These are phyloP conservation scores for Lasioglossum pauxillum DNA, from an alignment of 2,888 invertebrate genomes.

Conservation along the genomic window DNA sequence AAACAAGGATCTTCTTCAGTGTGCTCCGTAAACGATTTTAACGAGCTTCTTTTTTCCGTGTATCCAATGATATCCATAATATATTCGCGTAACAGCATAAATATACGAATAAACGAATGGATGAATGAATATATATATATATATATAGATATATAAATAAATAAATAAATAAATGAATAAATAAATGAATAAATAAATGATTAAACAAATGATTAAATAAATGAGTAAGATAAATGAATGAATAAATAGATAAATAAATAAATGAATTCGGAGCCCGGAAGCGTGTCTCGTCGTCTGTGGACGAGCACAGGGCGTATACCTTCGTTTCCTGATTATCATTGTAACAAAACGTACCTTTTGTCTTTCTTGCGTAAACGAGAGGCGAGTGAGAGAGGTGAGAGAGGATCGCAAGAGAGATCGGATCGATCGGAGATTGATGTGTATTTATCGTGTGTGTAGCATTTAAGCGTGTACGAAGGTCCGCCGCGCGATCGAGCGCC, in stretches of 20 bases:
- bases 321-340: slow-evolving; percentile 52
- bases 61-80: slow-evolving; percentile 49
- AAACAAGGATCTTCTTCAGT: slow-evolving; percentile 52
- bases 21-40: slow-evolving; percentile 50
- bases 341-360: slow-evolving; percentile 63
- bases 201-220: slow-evolving; percentile 36
- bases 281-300: slow-evolving; percentile 54
- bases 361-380: slow-evolving; percentile 56
- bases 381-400: slow-evolving; percentile 8
- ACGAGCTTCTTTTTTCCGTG: slow-evolving; percentile 60
- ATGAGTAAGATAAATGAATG: slow-evolving; percentile 2
- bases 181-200: slow-evolving; percentile 34
- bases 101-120: slow-evolving; percentile 27
- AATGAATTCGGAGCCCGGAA: slow-evolving; percentile 41
- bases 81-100: slow-evolving; percentile 48
- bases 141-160: background rate
- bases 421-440: slow-evolving; percentile 49
- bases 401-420: slow-evolving; percentile 11
- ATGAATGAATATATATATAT: slow-evolving; percentile 27
- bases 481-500: slow-evolving; percentile 44
- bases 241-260: slow-evolving; percentile 38
- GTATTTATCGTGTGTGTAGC: slow-evolving; percentile 49
- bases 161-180: background rate
- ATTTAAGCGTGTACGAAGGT: slow-evolving; percentile 43
- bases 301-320: slow-evolving; percentile 27